Evolutionary conservation across 1,140 invertebrate genomes (phyloP).

Genomic region (Homarus americanus): DNA sequence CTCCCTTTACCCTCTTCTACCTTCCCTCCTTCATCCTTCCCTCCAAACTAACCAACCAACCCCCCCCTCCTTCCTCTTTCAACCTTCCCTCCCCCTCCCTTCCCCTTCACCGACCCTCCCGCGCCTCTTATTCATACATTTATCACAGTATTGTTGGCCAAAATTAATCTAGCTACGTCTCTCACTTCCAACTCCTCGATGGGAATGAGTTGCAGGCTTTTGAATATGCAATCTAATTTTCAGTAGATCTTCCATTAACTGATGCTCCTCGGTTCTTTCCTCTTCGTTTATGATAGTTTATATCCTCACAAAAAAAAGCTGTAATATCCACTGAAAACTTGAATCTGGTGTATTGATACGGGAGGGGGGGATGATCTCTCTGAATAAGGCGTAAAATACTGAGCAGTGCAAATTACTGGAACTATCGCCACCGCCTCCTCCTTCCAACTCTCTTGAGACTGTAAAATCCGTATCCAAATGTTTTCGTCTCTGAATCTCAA

Average conservation of each 20-base stretch:
- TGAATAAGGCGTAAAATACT: too few relatives aligned
- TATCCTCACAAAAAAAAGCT: too few relatives aligned
- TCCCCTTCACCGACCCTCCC: background rate
- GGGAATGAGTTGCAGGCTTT: conserved; percentile 1
- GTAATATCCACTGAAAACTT: too few relatives aligned
- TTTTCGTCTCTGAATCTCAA: conserved; percentile 61
- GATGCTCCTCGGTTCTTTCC: too few relatives aligned
- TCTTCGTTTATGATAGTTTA: too few relatives aligned
- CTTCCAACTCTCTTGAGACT: conserved; percentile 62
- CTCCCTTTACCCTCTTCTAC: background rate
- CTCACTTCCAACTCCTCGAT: background rate
- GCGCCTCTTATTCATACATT: conserved; percentile 12
- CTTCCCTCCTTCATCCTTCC: background rate
- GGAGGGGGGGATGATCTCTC: too few relatives aligned
- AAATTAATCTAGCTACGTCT: conserved; percentile 28
- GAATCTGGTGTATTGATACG: too few relatives aligned
- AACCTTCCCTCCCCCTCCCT: background rate
- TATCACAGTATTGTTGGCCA: conserved; percentile 39
- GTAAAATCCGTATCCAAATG: conserved; percentile 63
- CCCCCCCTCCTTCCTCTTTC: background rate
- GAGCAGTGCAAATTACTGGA: conserved; percentile 8
- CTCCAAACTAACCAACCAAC: background rate
- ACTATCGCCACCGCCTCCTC: too few relatives aligned
- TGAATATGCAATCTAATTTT: background rate
- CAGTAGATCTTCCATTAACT: too few relatives aligned